A percentile compares a stretch with the other conserved stretches of the same genome.
Evolutionary conservation across 2,888 invertebrate genomes (phyloP).

Genomic region (Cosmia pyralina): DNA sequence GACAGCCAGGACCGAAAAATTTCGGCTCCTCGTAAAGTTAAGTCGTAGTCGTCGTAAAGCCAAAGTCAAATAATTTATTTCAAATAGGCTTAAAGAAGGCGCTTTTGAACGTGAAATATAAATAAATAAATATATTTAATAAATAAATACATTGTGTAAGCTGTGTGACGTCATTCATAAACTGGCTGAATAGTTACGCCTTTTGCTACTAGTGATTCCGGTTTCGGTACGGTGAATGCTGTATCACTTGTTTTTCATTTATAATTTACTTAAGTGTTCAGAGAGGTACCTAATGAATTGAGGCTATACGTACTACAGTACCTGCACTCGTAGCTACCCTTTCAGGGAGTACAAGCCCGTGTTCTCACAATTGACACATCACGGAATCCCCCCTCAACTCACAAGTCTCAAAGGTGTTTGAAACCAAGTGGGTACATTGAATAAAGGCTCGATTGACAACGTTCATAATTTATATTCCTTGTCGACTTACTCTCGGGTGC

Average conservation of each 20-base stretch:
- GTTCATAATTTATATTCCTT: conserved; percentile 60
- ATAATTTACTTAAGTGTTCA: not conserved
- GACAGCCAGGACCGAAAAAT: not conserved
- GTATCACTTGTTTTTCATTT: not conserved
- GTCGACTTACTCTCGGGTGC: conserved; percentile 43
- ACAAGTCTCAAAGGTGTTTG: conserved; percentile 15
- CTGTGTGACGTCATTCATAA: not conserved
- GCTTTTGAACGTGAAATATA: too few species aligned
- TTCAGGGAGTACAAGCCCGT: not conserved
- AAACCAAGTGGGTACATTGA: conserved; percentile 39
- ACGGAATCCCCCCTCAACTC: not conserved
- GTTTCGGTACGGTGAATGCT: not conserved
- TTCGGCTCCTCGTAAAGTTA: too few species aligned
- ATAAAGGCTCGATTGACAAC: conserved; percentile 50
- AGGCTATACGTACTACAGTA: not conserved
- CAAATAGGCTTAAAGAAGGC: too few species aligned
- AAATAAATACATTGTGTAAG: too few species aligned
- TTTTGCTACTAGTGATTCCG: too few species aligned
- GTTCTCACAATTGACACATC: conserved; percentile 40
- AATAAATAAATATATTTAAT: too few species aligned
- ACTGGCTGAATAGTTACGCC: too few species aligned
- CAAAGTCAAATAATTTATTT: too few species aligned
- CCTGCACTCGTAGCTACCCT: not conserved
- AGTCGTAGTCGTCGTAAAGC: too few species aligned
- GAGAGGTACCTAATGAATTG: not conserved